Conservation (phyloP, 2,888 invertebrate genomes). For the Cheilosia vernalis region DNA sequence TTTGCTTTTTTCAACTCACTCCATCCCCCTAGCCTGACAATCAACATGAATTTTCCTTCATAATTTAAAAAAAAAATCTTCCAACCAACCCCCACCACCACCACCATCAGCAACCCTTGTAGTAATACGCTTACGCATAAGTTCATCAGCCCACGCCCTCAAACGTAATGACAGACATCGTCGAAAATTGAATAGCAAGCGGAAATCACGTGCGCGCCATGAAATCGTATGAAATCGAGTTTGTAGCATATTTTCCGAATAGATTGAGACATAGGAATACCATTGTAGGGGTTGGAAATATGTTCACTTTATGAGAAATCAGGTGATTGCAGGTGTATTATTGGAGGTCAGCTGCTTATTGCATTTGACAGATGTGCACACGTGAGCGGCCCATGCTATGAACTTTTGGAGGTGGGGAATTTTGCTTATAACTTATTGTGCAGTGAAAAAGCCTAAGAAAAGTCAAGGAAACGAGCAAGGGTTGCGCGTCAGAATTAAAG, state of each 20-base stretch:
- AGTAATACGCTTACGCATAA: neutral
- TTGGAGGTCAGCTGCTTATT: conserved; percentile 47
- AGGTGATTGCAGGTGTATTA: conserved; percentile 31
- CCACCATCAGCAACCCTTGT: neutral
- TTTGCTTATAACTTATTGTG: no score
- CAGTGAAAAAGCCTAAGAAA: no score
- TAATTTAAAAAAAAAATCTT: conserved; percentile 44
- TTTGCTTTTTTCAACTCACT: neutral
- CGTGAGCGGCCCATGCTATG: neutral
- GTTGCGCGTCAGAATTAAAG: no score
- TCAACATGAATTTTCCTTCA: conserved; percentile 31
- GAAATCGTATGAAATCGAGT: conserved; percentile 68
- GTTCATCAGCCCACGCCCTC: conserved; percentile 51
- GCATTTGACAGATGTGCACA: conserved; percentile 60
- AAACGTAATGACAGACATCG: conserved; percentile 13
- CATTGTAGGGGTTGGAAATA: neutral
- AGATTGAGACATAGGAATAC: conserved; percentile 18
- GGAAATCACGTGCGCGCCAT: conserved; percentile 48
- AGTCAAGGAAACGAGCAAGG: no score
- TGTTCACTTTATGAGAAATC: conserved; percentile 19
- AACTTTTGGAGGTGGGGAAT: neutral
- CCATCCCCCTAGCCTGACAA: conserved; percentile 7
- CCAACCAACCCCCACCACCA: neutral
- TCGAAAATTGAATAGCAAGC: conserved; percentile 56
- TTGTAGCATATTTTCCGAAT: conserved; percentile 51